Base-by-base conservation (phyloP, 2,113 vertebrate species). In the Polypterus senegalus region DNA sequence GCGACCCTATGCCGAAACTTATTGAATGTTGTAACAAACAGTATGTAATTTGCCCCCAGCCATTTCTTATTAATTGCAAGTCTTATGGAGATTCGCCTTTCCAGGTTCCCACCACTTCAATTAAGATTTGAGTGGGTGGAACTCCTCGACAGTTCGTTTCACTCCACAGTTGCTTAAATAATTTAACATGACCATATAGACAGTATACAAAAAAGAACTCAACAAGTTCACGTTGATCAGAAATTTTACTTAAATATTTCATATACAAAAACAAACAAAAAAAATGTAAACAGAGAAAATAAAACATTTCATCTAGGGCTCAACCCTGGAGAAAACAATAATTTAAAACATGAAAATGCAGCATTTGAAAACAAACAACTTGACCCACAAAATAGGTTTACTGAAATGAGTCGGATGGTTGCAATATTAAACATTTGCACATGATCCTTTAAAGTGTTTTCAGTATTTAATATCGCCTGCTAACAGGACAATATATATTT, bases 211-310 rank as follows among this genome's bases (percentile, higher is more conserved):
- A 27, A n/a, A 27, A 27, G 27, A 27, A 27, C 27, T 27, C 27
- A 27, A 27, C 27, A 27, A 27, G 27, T 27, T 27, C 27, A 27
- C 27, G 27, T 77, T 69, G 75, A 64, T 47, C 73, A 81, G 71
- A 81, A 71, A 73, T 72, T 88, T 88, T 88, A 88, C 82, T 88
- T 88, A 86, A 88, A 88, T 88, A 84, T 80, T 81, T 71, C 78
- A 74, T 54, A 72, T 78, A 88, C 80, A 83, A 43, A 78, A 79
- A 76, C 27, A 27, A 27, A 27, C 27, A 27, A 27, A 27, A 76
- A 75, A 77, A 77, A 74, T 80, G 83, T 86, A 86, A 87, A 86
- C 85, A 85, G 81, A 65, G 77, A 75, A 73, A 53, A 71, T 77
- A 55, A 65, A 66, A 65, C 64, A 69, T 69, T 69, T 72, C 69